Percentiles rank a stretch among this genome's conserved stretches.
Evolutionary conservation across 2,888 invertebrate species (phyloP).

Genomic region (Drosophila longiperda): DNA sequence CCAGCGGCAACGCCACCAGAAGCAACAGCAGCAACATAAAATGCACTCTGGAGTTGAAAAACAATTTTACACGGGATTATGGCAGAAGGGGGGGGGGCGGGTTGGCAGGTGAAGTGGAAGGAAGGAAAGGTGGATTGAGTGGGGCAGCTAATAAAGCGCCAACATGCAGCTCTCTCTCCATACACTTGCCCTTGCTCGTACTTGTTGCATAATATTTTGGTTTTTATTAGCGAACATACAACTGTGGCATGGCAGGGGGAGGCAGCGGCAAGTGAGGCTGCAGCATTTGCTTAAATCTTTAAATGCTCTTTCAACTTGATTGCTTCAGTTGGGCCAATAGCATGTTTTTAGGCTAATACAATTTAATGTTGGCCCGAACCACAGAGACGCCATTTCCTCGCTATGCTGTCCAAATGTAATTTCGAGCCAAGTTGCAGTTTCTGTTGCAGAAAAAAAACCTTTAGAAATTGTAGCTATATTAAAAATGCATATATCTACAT

Average conservation of each 20-base stretch:
- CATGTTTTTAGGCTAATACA: constrained; percentile 68
- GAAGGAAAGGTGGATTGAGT: constrained; percentile 36
- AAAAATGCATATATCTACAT: neutral
- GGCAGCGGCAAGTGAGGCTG: neutral
- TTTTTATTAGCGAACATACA: constrained; percentile 65
- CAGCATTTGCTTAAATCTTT: constrained; percentile 51
- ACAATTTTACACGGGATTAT: constrained; percentile 75
- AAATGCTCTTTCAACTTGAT: constrained; percentile 69
- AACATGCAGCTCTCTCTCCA: constrained; percentile 47
- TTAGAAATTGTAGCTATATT: constrained; percentile 18
- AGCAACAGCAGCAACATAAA: constrained; percentile 43
- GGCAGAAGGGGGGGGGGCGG: constrained; percentile 2
- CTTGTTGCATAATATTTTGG: constrained; percentile 78
- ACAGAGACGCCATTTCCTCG: constrained; percentile 1
- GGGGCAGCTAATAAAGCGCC: constrained; percentile 74
- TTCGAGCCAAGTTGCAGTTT: constrained; percentile 47
- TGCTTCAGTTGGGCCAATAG: constrained; percentile 63
- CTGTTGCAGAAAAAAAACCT: constrained; percentile 24
- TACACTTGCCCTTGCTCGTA: constrained; percentile 63
- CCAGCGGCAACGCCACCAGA: constrained; percentile 1
- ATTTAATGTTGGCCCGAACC: constrained; percentile 58
- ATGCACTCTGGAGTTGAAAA: constrained; percentile 65
- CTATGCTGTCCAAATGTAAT: constrained; percentile 60
- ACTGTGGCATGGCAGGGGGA: constrained; percentile 14
- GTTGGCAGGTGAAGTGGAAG: neutral